Evolutionary conservation across 2,113 vertebrate genomes (phyloP).

Genomic region (Hippolais icterina): DNA sequence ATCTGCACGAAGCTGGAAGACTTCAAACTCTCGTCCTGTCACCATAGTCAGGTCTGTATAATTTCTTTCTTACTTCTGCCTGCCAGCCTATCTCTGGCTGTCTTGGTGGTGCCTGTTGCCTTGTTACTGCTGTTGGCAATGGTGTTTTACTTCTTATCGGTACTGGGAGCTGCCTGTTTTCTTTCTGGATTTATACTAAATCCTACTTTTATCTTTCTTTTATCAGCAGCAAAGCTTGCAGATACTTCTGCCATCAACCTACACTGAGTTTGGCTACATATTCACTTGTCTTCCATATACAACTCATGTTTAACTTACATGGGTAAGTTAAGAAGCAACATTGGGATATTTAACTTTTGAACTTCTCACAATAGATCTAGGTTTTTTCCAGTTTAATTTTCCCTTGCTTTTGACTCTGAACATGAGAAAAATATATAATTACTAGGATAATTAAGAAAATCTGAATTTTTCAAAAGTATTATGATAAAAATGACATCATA

Average conservation of each 20-base stretch:
- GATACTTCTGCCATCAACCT: constrained; percentile 16
- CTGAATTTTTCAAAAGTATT: neutral
- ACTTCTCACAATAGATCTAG: neutral
- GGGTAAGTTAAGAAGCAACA: neutral
- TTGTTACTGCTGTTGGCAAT: constrained; percentile 34
- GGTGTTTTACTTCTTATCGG: constrained; percentile 37
- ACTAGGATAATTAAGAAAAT: neutral
- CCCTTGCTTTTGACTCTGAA: neutral
- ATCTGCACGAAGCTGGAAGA: neutral
- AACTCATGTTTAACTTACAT: neutral
- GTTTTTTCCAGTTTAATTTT: neutral
- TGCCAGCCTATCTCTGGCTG: constrained; percentile 46
- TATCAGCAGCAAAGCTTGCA: constrained; percentile 2
- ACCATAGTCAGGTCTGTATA: neutral
- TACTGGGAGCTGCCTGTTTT: constrained; percentile 32
- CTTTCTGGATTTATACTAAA: constrained; percentile 39
- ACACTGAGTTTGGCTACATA: neutral
- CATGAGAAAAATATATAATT: neutral
- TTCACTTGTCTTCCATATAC: neutral
- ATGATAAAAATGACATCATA: neutral
- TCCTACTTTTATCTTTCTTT: constrained; percentile 32
- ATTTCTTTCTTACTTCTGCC: constrained; percentile 42
- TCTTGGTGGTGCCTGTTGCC: constrained; percentile 63
- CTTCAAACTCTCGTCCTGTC: neutral
- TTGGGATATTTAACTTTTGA: neutral